These are phyloP conservation scores for Beaufortia kweichowensis DNA, from an alignment of 2,113 vertebrate species.

Conservation along the genomic window DNA sequence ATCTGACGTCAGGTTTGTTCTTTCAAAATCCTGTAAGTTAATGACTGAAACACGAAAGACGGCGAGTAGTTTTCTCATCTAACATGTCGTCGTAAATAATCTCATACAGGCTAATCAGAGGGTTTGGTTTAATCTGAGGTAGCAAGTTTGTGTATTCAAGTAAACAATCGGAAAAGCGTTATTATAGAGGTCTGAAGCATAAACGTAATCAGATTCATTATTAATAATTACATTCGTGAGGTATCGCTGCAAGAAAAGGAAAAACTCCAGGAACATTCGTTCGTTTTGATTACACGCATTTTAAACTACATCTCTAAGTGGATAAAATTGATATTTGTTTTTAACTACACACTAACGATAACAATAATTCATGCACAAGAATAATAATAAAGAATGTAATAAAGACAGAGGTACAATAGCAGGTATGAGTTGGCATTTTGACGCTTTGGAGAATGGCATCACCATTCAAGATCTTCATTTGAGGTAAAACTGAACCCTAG, in stretches of 20 bases:
- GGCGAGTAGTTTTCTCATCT: neutral
- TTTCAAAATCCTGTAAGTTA: neutral
- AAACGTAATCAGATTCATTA: conserved; percentile 27
- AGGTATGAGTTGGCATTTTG: conserved; percentile 1
- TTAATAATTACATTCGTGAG: conserved; percentile 26
- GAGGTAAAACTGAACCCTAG: neutral
- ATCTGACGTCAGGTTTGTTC: conserved; percentile 9
- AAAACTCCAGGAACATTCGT: conserved; percentile 39
- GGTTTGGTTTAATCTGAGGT: conserved; percentile 52
- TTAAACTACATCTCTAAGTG: conserved; percentile 28
- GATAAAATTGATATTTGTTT: neutral
- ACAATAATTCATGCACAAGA: conserved; percentile 26
- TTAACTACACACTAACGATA: conserved; percentile 33
- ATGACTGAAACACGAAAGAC: neutral
- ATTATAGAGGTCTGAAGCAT: conserved; percentile 40
- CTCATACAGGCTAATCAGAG: conserved; percentile 49
- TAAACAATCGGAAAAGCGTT: conserved; percentile 47
- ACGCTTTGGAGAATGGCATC: neutral
- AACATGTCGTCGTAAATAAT: conserved; percentile 41
- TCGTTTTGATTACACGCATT: conserved; percentile 7
- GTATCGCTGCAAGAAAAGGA: conserved; percentile 36
- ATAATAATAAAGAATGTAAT: conserved; percentile 5
- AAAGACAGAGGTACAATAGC: conserved; percentile 22
- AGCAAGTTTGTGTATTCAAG: conserved; percentile 55
- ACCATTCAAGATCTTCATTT: conserved; percentile 3